A percentile compares a stretch with the other conserved stretches of the same genome.
These are phyloP conservation scores for Rhinopomastus cyanomelas DNA, from an alignment of 2,113 vertebrate genomes.

Conservation along the genomic window DNA sequence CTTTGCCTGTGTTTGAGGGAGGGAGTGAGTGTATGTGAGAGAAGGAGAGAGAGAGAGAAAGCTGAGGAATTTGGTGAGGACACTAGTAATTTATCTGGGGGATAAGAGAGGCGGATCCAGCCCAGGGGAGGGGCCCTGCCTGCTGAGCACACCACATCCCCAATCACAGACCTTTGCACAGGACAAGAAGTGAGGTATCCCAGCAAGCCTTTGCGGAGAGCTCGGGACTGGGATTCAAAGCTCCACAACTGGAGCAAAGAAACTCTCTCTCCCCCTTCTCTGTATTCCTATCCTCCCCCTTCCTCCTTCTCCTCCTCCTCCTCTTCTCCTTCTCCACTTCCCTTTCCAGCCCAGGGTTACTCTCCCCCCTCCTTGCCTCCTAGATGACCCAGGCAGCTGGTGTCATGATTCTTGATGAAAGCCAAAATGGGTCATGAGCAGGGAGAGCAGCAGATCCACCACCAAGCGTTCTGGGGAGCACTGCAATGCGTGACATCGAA, in stretches of 20 bases:
- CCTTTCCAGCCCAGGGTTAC: not conserved
- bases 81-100: constrained; percentile 84
- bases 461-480: constrained; percentile 47
- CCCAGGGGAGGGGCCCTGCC: constrained; percentile 77
- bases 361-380: constrained; percentile 56
- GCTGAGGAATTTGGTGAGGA: constrained; percentile 79
- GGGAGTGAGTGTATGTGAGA: not conserved
- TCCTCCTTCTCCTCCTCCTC: not conserved
- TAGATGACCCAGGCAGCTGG: constrained; percentile 60
- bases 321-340: not conserved
- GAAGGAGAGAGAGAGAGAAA: constrained; percentile 46
- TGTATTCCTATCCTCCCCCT: constrained; percentile 39
- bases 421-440: constrained; percentile 61
- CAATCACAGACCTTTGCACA: constrained; percentile 60
- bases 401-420: constrained; percentile 65
- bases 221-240: constrained; percentile 28
- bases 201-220: not conserved
- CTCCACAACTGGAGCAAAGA: not conserved
- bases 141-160: constrained; percentile 48
- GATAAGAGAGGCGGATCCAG: constrained; percentile 77
- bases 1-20: constrained; percentile 26
- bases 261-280: not conserved
- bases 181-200: constrained; percentile 45
- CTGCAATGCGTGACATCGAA: not conserved
- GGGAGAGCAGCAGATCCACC: constrained; percentile 30